phyloP scores from a whole-genome alignment of 1,140 invertebrate genomes.

The Platorchestia sp. region DNA sequence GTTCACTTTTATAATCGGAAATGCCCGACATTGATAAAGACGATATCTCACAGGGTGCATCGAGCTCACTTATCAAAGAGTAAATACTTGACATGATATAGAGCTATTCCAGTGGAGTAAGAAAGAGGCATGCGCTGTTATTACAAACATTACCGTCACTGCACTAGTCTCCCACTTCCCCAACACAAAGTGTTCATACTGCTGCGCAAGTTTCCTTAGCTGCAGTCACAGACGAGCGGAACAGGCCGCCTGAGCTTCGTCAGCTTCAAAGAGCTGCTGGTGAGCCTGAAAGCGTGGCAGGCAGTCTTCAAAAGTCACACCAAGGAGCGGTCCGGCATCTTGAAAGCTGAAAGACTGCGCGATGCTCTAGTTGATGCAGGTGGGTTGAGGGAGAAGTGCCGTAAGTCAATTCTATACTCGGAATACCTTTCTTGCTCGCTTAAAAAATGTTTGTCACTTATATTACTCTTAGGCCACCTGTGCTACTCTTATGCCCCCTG shows the following conservation, averaged over 20 bases:
- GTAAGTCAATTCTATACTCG: not conserved
- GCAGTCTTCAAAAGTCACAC: slow-evolving; percentile 91
- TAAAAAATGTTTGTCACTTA: too few relatives aligned
- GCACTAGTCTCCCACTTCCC: too few relatives aligned
- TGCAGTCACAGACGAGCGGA: slow-evolving; percentile 78
- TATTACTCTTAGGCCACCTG: too few relatives aligned
- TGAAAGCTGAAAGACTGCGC: slow-evolving; percentile 86
- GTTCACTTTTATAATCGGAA: too few relatives aligned
- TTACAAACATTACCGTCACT: too few relatives aligned
- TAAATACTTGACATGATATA: too few relatives aligned
- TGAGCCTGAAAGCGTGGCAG: slow-evolving; percentile 92
- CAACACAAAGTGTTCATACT: not conserved
- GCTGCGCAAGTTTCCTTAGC: slow-evolving; percentile 60
- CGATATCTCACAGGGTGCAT: too few relatives aligned
- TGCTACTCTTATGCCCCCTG: too few relatives aligned
- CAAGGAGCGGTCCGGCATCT: slow-evolving; percentile 90
- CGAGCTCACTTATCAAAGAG: too few relatives aligned
- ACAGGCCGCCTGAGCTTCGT: slow-evolving; percentile 85
- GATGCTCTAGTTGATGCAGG: slow-evolving; percentile 88
- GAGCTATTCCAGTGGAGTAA: too few relatives aligned
- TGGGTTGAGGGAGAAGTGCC: slow-evolving; percentile 67
- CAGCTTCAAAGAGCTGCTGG: slow-evolving; percentile 94
- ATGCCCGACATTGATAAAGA: too few relatives aligned
- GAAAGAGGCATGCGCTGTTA: too few relatives aligned
- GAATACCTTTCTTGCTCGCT: not conserved